A percentile compares a stretch with the other conserved stretches of the same genome.
Evolutionary conservation across 2,888 invertebrate species (phyloP).

Genomic region (Callyntrura sp.): DNA sequence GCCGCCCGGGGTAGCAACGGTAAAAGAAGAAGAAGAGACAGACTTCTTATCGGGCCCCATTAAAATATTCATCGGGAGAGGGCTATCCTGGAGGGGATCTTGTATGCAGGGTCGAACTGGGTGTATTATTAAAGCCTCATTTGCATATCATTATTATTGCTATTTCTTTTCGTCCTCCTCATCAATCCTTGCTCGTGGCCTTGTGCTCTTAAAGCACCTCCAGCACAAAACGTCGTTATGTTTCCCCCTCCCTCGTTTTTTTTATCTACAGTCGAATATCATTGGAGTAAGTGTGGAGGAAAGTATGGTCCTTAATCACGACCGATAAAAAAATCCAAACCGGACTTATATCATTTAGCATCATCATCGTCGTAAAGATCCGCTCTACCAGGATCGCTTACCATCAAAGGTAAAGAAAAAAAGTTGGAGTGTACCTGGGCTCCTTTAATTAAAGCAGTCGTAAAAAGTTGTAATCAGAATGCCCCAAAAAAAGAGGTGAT

Average conservation of each 20-base stretch:
- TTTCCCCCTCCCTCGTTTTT: not conserved
- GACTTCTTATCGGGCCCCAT: not conserved
- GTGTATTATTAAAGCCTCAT: not conserved
- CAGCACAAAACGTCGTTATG: not conserved
- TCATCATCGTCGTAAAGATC: too few species aligned
- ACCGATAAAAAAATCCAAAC: not conserved
- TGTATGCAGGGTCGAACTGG: not conserved
- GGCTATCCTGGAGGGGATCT: not conserved
- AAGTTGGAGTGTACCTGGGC: too few species aligned
- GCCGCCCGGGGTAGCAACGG: too few species aligned
- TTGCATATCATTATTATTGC: conserved; percentile 2
- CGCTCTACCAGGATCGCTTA: too few species aligned
- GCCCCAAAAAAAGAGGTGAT: not conserved
- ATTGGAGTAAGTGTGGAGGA: too few species aligned
- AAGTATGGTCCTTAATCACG: too few species aligned
- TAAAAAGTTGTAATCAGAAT: too few species aligned
- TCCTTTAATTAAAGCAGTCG: too few species aligned
- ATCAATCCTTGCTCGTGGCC: not conserved
- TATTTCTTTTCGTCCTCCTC: not conserved
- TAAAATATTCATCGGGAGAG: not conserved
- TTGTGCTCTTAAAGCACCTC: not conserved
- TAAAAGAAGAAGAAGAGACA: too few species aligned
- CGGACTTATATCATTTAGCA: too few species aligned
- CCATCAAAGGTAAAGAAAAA: too few species aligned
- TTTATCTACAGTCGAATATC: too few species aligned